Evolutionary conservation across 2,888 invertebrate genomes (phyloP), one percentile per base, ranked within the genome.

Genomic region (Limnephilus rhombicus): DNA sequence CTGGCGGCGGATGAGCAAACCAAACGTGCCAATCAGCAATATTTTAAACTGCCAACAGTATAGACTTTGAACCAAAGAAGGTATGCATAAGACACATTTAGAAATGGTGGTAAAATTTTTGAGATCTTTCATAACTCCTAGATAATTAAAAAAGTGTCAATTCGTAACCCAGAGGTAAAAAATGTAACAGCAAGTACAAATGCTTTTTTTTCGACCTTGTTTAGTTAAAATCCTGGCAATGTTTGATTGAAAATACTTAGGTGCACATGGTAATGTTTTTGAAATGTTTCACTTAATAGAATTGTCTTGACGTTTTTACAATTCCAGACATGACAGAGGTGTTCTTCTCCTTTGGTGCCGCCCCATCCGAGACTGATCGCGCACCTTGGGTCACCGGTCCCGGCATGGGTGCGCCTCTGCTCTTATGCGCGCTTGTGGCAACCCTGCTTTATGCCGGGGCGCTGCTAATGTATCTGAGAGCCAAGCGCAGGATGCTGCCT

Each of bases 311-410:
- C 31, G 18, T 85, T 34, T 82, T 34, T 92, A 81, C 2, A 24
- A 29, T 91, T 91, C 49, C 86, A 93, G 93, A 93, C 24, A 91
- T 93, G 41, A 92, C 83, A 3, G 93, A 93, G 87, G 93, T 93
- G 24, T 93, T 91, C 85, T 93, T 93, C 80, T 92, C 93, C 3
- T 91, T 91, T 95, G 91, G 89, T 7, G 90, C 93, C 94, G 29
- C 86, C 29, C 80, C 86, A n/a, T 29, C 82, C 2, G 89, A 89
- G 29, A 82, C 80, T 13, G 90, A 90, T n/a, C 90, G 90, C 45
- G 29, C 94, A 94, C n/a, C 94, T 95, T 24, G 95, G 96, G 85
- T 94, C 95, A 90, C 93, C 95, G 34, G 94, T 94, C 86, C 88
- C 37, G 87, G 90, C 49, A 83, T 91, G 89, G 93, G 93, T 24